Evolutionary conservation across 2,888 invertebrate species (phyloP), one percentile per base, ranked within the genome.

Genomic region (Nephrocerus scutellatus): DNA sequence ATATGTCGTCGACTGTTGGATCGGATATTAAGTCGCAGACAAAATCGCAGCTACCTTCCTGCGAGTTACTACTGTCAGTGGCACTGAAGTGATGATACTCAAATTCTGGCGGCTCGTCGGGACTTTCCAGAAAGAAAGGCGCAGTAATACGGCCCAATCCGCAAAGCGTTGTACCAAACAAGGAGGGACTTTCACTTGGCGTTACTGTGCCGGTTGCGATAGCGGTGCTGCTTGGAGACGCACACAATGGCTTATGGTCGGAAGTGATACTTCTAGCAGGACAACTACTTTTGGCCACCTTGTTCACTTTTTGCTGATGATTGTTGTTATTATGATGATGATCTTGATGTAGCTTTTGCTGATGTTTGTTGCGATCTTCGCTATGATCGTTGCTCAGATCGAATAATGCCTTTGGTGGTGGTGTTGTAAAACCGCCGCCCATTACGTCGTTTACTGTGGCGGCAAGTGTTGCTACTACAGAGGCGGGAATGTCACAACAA

Each of bases 361-460:
- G 36, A 41, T 46, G 40, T 12, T 30, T 40, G 35, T 48, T n/a
- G n/a, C n/a, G n/a, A n/a, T n/a, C n/a, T n/a, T n/a, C n/a, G n/a
- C n/a, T n/a, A n/a, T n/a, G n/a, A n/a, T n/a, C n/a, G n/a, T n/a
- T n/a, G n/a, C n/a, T n/a, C n/a, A n/a, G n/a, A n/a, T n/a, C n/a
- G n/a, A n/a, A 22, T 38, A 46, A 39, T 34, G 34, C 35, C 21
- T 46, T 47, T 45, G 54, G 46, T 48, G 59, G 57, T 47, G 59
- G 57, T 51, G 59, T 57, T 49, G 55, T 54, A 56, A 63, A 62
- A 51, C 63, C 60, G 53, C 63, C 64, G 56, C 64, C 65, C 65
- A 66, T 66, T 56, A 63, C 64, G 61, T 50, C 49, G 46, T 44
- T 44, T 44, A 43, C 48, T 35, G 43, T 49, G 41, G 49, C 39